Percentiles rank a stretch among this genome's conserved stretches.
Evolutionary conservation across 2,113 vertebrate species (phyloP).

Genomic region (Albula goreensis): DNA sequence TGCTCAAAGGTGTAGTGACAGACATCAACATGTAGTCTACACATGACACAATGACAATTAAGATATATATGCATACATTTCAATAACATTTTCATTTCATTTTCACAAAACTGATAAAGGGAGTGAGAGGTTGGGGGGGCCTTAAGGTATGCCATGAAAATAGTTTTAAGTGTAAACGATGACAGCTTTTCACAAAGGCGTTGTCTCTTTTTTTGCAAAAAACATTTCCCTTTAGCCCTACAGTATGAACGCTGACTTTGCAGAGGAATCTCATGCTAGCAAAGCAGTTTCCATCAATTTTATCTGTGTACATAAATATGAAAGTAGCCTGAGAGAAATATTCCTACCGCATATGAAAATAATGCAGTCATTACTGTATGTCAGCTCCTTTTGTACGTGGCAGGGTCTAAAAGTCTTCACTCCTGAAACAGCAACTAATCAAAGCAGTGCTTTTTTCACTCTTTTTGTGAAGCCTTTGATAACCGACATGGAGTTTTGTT

Average conservation of each 20-base stretch:
- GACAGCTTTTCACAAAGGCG: conserved; percentile 33
- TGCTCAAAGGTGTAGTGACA: neutral
- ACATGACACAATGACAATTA: neutral
- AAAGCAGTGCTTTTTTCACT: conserved; percentile 48
- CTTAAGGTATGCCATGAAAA: neutral
- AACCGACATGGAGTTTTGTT: neutral
- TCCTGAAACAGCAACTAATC: conserved; percentile 48
- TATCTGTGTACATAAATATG: conserved; percentile 35
- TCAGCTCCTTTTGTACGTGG: conserved; percentile 45
- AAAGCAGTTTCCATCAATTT: conserved; percentile 38
- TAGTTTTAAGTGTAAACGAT: neutral
- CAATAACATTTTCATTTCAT: too few relatives aligned
- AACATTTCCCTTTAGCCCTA: conserved; percentile 29
- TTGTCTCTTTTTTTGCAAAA: conserved; percentile 34
- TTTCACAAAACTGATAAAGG: neutral
- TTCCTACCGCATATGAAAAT: conserved; percentile 40
- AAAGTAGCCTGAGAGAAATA: conserved; percentile 40
- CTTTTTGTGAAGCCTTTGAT: conserved; percentile 50
- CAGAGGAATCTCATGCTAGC: conserved; percentile 12
- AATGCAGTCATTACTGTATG: conserved; percentile 37
- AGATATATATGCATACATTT: neutral
- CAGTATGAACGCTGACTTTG: conserved; percentile 39
- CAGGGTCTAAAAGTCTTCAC: conserved; percentile 25
- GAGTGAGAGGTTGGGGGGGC: neutral
- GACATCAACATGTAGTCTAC: neutral